phyloP scores from a whole-genome alignment of 1,140 invertebrate genomes.

The Piezodorus guildinii region DNA sequence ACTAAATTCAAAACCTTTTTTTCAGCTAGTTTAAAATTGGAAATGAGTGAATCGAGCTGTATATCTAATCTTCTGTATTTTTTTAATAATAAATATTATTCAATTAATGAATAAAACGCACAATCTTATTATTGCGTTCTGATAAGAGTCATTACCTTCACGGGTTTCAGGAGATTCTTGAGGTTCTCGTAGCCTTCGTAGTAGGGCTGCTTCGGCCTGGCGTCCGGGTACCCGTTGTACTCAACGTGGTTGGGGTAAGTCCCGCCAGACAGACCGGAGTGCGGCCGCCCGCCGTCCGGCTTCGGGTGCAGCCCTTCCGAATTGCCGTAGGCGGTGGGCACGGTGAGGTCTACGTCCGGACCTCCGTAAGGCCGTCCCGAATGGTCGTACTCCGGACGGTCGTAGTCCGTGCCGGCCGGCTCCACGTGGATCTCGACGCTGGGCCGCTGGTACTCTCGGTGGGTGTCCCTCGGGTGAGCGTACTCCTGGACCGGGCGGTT shows the following conservation, averaged over 20 bases:
- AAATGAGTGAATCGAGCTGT: no score
- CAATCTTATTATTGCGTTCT: not conserved
- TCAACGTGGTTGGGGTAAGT: not conserved
- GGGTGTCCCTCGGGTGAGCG: not conserved
- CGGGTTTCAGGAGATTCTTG: not conserved
- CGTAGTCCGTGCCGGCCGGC: not conserved
- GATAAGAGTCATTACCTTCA: not conserved
- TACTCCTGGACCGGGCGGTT: not conserved
- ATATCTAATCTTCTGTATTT: no score
- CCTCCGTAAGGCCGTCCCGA: not conserved
- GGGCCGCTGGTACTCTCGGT: not conserved
- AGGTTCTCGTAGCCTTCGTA: slow-evolving; percentile 1
- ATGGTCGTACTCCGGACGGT: not conserved
- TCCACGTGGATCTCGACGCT: not conserved
- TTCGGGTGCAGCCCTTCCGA: not conserved
- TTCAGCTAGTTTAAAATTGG: no score
- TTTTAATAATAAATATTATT: no score
- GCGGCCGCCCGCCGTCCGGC: no score
- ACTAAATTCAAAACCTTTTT: no score
- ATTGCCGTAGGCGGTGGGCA: not conserved
- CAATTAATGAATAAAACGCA: no score
- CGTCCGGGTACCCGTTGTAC: not conserved
- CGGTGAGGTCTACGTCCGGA: not conserved
- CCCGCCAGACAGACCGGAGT: no score
- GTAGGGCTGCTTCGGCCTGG: not conserved